phyloP scores from a whole-genome alignment of 1,140 invertebrate species.

The Megathymus violae region DNA sequence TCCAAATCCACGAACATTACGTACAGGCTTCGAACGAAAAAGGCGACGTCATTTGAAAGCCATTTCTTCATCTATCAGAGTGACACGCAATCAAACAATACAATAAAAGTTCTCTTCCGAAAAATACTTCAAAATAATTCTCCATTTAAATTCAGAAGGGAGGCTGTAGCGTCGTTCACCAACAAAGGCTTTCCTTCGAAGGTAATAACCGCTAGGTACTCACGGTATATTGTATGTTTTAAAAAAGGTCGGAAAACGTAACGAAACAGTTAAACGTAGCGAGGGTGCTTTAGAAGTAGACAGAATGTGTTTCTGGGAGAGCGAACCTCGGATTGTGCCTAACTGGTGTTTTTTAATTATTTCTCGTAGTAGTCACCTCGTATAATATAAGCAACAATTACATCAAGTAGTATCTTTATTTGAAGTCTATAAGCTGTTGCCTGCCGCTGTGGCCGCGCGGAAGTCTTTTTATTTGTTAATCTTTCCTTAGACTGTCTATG shows the following conservation, averaged over 20 bases:
- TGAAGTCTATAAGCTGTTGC: too few species aligned
- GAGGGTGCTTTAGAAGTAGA: constrained; percentile 43
- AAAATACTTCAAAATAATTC: constrained; percentile 84
- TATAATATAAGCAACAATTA: too few species aligned
- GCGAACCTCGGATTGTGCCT: constrained; percentile 30
- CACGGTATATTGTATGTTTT: constrained; percentile 54
- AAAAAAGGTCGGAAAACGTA: constrained; percentile 56
- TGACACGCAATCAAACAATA: constrained; percentile 83
- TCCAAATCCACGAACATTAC: constrained; percentile 72
- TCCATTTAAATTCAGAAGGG: constrained; percentile 81
- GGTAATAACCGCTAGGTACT: constrained; percentile 68
- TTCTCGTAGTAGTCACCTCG: background rate
- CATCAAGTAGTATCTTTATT: too few species aligned
- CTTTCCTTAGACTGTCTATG: too few species aligned
- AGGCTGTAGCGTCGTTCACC: constrained; percentile 55
- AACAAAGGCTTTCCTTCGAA: constrained; percentile 67
- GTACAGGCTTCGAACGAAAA: constrained; percentile 64
- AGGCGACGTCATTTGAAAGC: constrained; percentile 70
- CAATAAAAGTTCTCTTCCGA: constrained; percentile 81
- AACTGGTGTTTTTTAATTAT: constrained; percentile 1
- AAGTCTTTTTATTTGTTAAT: too few species aligned
- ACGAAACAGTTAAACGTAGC: constrained; percentile 52
- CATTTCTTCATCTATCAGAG: constrained; percentile 78
- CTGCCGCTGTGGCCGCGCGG: too few species aligned
- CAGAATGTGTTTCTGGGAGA: constrained; percentile 32